Conservation (phyloP, 2,797 vertebrate genomes). For the Leucoraja ocellata region DNA sequence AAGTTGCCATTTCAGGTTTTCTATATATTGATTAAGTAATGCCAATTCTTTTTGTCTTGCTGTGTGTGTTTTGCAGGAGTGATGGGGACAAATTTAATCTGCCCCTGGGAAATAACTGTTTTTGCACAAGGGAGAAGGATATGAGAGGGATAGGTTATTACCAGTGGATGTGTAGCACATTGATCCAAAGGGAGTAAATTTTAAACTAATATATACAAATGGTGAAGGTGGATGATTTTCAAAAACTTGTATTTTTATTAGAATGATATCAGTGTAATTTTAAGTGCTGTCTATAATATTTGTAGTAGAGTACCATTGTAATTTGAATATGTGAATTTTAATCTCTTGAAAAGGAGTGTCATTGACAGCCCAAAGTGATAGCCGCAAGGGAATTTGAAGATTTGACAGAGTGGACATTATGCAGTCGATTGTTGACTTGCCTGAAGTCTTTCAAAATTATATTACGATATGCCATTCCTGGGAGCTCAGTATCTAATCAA, state of each 20-base stretch:
- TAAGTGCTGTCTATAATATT: not conserved
- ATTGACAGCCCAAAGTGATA: not conserved
- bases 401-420: not conserved
- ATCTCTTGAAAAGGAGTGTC: constrained; percentile 5
- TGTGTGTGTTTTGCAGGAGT: not conserved
- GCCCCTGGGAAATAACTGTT: not conserved
- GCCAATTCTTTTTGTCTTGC: not conserved
- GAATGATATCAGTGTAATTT: not conserved
- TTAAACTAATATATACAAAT: constrained; percentile 12
- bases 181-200: not conserved
- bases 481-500: not conserved
- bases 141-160: not conserved
- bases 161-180: not conserved
- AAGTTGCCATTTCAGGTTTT: not conserved
- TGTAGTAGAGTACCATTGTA: not conserved
- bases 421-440: not conserved
- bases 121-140: not conserved
- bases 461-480: not conserved
- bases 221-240: not conserved
- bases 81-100: constrained; percentile 5
- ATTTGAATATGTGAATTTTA: not conserved
- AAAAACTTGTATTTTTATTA: not conserved
- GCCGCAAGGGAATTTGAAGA: constrained; percentile 19
- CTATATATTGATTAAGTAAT: constrained; percentile 5
- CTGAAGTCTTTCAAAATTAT: not conserved